phyloP scores from a whole-genome alignment of 2,888 invertebrate species.

The Scaptomyza reducta region DNA sequence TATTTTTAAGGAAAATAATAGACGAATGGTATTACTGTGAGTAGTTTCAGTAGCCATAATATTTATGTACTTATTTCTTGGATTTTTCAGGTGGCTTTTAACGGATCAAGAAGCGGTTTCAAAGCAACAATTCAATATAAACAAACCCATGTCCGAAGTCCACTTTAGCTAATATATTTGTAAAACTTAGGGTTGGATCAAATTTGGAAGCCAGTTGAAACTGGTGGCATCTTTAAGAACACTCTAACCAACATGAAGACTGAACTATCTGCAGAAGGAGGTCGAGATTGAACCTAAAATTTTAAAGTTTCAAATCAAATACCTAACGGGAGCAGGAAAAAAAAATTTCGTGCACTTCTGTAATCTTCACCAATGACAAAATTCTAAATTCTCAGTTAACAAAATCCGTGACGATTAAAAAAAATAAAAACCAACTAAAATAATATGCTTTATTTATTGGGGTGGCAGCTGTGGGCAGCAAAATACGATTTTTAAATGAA shows the following conservation, averaged over 20 bases:
- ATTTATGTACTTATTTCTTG: conserved; percentile 25
- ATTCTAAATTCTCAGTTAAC: conserved; percentile 9
- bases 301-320: no score
- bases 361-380: conserved; percentile 5
- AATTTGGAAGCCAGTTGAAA: conserved; percentile 54
- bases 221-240: conserved; percentile 16
- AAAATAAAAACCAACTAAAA: background rate
- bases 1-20: conserved; percentile 7
- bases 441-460: background rate
- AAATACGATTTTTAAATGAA: background rate
- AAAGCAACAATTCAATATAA: background rate
- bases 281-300: background rate
- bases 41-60: background rate
- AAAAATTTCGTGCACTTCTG: conserved; percentile 5
- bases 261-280: conserved; percentile 1
- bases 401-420: background rate
- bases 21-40: background rate
- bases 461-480: background rate
- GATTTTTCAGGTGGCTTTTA: conserved; percentile 43
- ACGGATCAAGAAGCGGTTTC: background rate
- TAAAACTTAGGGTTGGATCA: background rate
- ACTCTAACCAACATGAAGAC: conserved; percentile 21
- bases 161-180: background rate
- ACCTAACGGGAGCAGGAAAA: background rate
- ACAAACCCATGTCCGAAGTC: background rate